Evolutionary conservation across 2,888 invertebrate species (phyloP).

Genomic region (Epirrita christyi): DNA sequence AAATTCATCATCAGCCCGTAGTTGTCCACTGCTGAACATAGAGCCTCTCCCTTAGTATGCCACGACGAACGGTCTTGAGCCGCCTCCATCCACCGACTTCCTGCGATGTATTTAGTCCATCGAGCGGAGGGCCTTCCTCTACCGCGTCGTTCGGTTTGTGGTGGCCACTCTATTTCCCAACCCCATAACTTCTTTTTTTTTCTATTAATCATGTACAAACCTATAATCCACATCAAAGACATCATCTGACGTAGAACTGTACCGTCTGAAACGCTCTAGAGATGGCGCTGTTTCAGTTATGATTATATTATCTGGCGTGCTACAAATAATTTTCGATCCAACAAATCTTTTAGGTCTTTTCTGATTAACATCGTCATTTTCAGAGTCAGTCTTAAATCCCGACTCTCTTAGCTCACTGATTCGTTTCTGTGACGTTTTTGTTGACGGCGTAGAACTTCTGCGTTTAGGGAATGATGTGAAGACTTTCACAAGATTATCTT

Average conservation of each 20-base stretch:
- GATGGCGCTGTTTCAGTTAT: slow-evolving; percentile 78
- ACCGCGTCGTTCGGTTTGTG: no score
- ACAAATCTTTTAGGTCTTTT: slow-evolving; percentile 39
- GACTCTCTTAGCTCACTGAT: slow-evolving; percentile 59
- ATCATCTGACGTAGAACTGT: slow-evolving; percentile 65
- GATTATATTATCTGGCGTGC: slow-evolving; percentile 65
- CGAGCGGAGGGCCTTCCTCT: no score
- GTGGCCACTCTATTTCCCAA: no score
- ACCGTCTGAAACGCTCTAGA: slow-evolving; percentile 59
- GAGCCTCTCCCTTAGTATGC: no score
- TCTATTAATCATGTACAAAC: slow-evolving; percentile 28
- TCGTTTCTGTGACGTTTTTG: slow-evolving; percentile 52
- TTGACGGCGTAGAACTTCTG: slow-evolving; percentile 66
- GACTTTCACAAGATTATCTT: slow-evolving; percentile 60
- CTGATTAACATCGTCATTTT: slow-evolving; percentile 59
- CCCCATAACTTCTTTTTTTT: no score
- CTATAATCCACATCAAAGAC: slow-evolving; percentile 36
- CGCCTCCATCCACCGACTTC: no score
- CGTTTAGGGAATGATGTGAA: slow-evolving; percentile 60
- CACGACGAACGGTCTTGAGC: no score
- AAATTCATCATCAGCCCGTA: no score
- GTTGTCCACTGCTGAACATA: no score
- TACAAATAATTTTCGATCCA: slow-evolving; percentile 57
- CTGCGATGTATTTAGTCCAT: no score
- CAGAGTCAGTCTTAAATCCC: slow-evolving; percentile 68